Conservation (phyloP, 2,113 vertebrate species). For the Odocoileus virginianus region DNA sequence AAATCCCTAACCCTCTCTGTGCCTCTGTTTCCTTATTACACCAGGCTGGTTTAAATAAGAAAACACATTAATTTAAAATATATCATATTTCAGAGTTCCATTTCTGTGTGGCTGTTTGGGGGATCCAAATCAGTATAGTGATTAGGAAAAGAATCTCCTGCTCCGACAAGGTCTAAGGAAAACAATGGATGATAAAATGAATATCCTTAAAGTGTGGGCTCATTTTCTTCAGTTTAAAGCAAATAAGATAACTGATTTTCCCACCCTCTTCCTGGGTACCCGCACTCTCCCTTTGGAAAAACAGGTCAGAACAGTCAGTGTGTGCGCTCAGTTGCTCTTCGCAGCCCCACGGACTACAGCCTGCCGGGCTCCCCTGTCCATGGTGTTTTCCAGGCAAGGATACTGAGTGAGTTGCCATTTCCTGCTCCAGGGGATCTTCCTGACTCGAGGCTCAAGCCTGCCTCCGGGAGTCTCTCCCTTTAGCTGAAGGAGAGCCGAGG, state of each 20-base stretch:
- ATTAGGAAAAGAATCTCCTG: slow-evolving; percentile 15
- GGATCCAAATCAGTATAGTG: background rate
- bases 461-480: background rate
- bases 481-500: slow-evolving; percentile 29
- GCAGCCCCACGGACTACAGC: background rate
- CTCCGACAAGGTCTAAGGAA: background rate
- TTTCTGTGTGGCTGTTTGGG: background rate
- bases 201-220: background rate
- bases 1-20: background rate
- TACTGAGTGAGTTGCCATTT: background rate
- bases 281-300: slow-evolving; percentile 16
- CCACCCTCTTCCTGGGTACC: background rate
- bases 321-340: background rate
- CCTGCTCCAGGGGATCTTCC: background rate
- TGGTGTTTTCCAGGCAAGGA: background rate
- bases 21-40: slow-evolving; percentile 8
- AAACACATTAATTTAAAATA: slow-evolving; percentile 48
- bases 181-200: background rate
- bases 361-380: background rate
- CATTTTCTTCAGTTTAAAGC: slow-evolving; percentile 38
- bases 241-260: background rate
- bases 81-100: slow-evolving; percentile 27
- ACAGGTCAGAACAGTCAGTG: background rate
- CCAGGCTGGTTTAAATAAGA: background rate
- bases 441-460: background rate